Evolutionary conservation across 2,113 vertebrate species (phyloP), one percentile per base, ranked within the genome.

Genomic region (Psettodes erumei): DNA sequence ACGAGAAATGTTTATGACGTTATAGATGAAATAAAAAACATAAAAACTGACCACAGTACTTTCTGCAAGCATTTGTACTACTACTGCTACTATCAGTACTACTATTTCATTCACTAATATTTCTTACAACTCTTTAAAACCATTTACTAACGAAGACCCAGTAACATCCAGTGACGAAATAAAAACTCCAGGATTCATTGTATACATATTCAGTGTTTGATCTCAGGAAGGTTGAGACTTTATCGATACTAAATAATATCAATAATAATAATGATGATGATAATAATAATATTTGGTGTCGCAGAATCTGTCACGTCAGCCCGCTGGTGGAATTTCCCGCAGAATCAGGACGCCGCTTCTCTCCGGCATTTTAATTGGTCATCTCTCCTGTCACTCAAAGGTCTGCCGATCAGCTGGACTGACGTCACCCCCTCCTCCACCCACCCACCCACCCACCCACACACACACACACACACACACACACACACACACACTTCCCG

Each of bases 1-100:
- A 80, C 77, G 62, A 82, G n/a, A 92, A 89, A 89, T 86, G 75
- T 83, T 81, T 84, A 80, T 71, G 67, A 91, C 64, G 69, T 70
- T 71, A 71, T 66, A 71, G 82, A 79, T 78, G 16, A 81, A 89
- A 88, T 82, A 84, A 88, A 88, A n/a, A 71, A 53, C 5, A 58
- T 68, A 21, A 70, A 79, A 88, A 71, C 5, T 28, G 58, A 60
- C 16, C 1, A 60, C 19, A n/a, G 7, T 21, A n/a, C 45, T 80
- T 13, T 66, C 16, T 69, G 47, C n/a, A 21, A 47, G 2, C 21
- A 8, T 27, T 23, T 30, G 3, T 28, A 12, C 11, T 23, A 5
- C 5, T 32, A 9, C 12, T 37, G 12, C 28, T 35, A 0, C 8
- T 25, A 6, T 54, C 16, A 33, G 54, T 21, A 8, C 2, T 19